Evolutionary conservation across 2,113 vertebrate species (phyloP).

Genomic region (Todiramphus chloris): DNA sequence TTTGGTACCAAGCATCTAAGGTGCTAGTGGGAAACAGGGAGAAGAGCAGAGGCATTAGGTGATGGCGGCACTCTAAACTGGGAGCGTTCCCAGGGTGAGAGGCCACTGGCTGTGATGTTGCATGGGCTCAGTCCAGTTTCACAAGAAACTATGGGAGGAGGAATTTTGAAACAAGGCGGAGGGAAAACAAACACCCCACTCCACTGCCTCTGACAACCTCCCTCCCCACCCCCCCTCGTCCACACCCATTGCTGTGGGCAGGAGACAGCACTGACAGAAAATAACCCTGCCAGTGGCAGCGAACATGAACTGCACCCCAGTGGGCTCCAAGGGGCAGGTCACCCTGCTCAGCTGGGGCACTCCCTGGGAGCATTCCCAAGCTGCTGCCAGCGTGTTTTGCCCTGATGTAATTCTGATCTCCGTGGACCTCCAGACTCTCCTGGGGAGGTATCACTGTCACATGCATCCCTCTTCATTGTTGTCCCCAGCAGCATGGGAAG

Average conservation of each 20-base stretch:
- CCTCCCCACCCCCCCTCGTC: fast-evolving
- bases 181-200: not conserved
- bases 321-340: not conserved
- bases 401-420: not conserved
- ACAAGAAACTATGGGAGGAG: not conserved
- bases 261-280: not conserved
- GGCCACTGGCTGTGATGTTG: fast-evolving
- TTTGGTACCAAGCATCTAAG: not conserved
- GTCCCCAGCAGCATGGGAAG: not conserved
- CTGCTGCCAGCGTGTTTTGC: fast-evolving
- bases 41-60: not conserved
- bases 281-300: fast-evolving
- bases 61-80: not conserved
- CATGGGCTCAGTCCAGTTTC: not conserved
- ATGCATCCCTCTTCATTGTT: not conserved
- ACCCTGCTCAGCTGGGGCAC: fast-evolving
- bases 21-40: fast-evolving
- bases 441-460: not conserved
- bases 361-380: not conserved
- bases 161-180: conserved; percentile 25
- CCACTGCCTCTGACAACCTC: not conserved
- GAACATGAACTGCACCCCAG: not conserved
- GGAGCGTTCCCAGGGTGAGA: not conserved
- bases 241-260: fast-evolving
- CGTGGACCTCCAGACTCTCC: not conserved